phyloP scores from a whole-genome alignment of 2,113 vertebrate species.

The Furnarius figulus region DNA sequence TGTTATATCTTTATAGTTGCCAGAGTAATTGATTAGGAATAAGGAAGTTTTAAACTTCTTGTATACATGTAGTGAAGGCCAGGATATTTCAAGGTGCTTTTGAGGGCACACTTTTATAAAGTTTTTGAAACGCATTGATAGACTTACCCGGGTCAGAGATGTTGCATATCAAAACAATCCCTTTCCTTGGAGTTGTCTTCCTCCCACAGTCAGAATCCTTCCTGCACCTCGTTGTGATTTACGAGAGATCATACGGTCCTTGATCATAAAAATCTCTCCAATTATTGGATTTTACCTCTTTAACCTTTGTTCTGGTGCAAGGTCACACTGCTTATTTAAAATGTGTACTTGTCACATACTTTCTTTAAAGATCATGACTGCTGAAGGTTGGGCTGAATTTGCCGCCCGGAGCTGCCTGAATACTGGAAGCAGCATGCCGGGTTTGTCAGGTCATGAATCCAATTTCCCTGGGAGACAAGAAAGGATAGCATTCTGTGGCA shows the following conservation, averaged over 20 bases:
- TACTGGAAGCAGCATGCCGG: not conserved
- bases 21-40: not conserved
- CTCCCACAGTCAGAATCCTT: not conserved
- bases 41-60: not conserved
- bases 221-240: not conserved
- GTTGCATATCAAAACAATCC: not conserved
- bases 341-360: not conserved
- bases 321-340: conserved; percentile 18
- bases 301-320: conserved; percentile 17
- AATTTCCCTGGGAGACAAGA: not conserved
- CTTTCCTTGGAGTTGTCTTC: not conserved
- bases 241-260: not conserved
- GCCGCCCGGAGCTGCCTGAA: not conserved
- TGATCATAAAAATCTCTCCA: conserved; percentile 9
- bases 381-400: not conserved
- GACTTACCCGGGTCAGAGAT: not conserved
- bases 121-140: not conserved
- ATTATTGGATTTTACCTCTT: conserved; percentile 2
- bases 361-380: not conserved
- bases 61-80: not conserved
- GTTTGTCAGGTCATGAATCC: not conserved
- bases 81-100: not conserved
- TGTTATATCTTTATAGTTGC: not conserved
- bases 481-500: not conserved
- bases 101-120: not conserved